Base-by-base conservation (phyloP, 1,140 invertebrate species). In the Drosophila neocordata region DNA sequence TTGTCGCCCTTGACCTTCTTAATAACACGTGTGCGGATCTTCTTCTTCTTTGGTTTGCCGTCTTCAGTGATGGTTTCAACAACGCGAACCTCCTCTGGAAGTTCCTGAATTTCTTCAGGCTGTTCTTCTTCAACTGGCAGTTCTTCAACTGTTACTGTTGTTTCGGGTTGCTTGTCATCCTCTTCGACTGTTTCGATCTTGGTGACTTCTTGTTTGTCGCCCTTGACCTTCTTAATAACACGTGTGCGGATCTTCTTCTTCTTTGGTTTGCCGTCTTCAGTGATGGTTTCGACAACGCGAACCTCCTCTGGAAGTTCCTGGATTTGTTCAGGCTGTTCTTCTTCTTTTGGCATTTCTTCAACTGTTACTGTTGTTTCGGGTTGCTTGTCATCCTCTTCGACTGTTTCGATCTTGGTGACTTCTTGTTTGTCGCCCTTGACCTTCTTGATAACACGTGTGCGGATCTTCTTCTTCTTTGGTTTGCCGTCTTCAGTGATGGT, bases 101-200 rank as follows among this genome's bases (percentile, higher is more conserved):
- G 62, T 18, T 70, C 68, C 15, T 70, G 13, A 24, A 70, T 48
- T 22, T 70, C 35, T 35, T 70, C 62, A 11, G 56, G 60, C 11
- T 69, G 53, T 24, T 24, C 22, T 34, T 56, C 53, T 31, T 70
- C 62, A 5, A 61, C 27, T 7, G 64, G 69, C 18, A 71, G 24
- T 20, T 66, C 69, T 38, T 71, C 64, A 0, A 71, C 64, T n/a
- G 63, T 71, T 1, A 71, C 64, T 0, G 63, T 71, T 11, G 69
- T 71, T 22, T 71, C 38, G 0, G 69, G 31, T 31, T 11, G 13
- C 11, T 71, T 71, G 63, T 66, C 69, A 57, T 66, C 64, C 15
- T 66, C 69, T 11, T 71, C 69, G 31, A 71, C 63, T 18, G 69
- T 71, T 66, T 71, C 69, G 57, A 71, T 71, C 52, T 71, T 71